phyloP scores from a whole-genome alignment of 2,113 vertebrate genomes.

The Lamprotornis superbus region DNA sequence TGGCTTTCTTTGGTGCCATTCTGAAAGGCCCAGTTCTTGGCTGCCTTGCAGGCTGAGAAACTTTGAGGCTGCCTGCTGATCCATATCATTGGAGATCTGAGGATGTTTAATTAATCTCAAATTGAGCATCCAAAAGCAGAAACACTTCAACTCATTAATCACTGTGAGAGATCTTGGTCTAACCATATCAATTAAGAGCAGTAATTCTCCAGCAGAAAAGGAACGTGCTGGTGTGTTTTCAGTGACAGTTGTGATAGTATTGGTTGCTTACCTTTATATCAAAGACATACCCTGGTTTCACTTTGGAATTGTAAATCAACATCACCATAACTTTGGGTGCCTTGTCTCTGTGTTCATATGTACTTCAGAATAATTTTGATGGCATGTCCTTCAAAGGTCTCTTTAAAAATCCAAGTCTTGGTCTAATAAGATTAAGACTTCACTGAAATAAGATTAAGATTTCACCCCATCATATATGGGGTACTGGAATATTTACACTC shows the following conservation, averaged over 20 bases:
- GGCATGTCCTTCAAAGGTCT: background rate
- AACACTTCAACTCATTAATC: background rate
- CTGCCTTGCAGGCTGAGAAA: background rate
- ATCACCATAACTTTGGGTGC: background rate
- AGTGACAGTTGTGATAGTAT: background rate
- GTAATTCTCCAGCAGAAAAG: background rate
- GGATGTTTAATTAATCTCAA: background rate
- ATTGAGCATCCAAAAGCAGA: constrained; percentile 17
- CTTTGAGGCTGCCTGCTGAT: constrained; percentile 2
- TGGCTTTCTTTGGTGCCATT: background rate
- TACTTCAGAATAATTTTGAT: background rate
- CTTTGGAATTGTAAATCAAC: background rate
- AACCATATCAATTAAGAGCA: background rate
- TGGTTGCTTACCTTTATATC: background rate
- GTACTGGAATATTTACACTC: background rate
- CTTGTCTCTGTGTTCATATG: background rate
- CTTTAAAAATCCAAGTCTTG: background rate
- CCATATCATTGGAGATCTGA: background rate
- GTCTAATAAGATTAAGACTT: background rate
- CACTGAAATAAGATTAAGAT: background rate
- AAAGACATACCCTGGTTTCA: background rate
- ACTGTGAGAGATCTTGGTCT: background rate
- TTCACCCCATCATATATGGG: background rate
- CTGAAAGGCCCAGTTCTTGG: background rate
- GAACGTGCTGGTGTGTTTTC: background rate